Evolutionary conservation across 2,888 invertebrate genomes (phyloP), one percentile per base, ranked within the genome.

Genomic region (Hypomecis atomaria): DNA sequence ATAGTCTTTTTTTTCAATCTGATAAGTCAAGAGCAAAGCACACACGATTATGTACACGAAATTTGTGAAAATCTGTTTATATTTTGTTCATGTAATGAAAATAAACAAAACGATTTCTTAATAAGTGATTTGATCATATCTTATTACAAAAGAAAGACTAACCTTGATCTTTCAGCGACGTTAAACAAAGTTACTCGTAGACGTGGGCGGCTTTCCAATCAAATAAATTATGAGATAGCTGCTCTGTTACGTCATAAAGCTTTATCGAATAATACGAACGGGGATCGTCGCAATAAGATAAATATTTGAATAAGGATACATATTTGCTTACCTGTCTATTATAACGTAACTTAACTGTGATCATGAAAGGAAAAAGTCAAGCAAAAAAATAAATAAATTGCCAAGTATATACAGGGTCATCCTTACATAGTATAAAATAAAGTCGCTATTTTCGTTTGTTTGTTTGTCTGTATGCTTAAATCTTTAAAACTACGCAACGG

Each of bases 221-320:
- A 38, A 50, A 50, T 50, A 50, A 50, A 50, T 38, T 38, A 50
- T 50, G 37, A 50, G 50, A 37, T 50, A 38, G 7, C 38, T 48
- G 34, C 6, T 38, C 10, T 38, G 37, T 50, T 9, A 9, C 50
- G 49, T 48, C 48, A 48, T 23, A 50, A 10, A 38, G 13, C 13
- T 38, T 50, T 50, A 11, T 38, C 38, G 13, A 11, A 38, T 38
- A 6, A 38, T 13, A 50, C 9, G 40, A 9, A 9, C 3, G 10
- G 40, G 9, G 8, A 6, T 9, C 40, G 10, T 9, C 40, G 7
- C 10, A 40, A 40, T 40, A 23, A 23, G 23, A 23, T 23, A 23
- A 23, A 23, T 23, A 23, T 23, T 23, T 3, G 23, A 23, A 23
- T 23, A 23, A 23, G 3, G 23, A 23, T 23, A 23, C 23, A 2